A percentile compares a stretch with the other conserved stretches of the same genome.
phyloP scores from a whole-genome alignment of 2,797 vertebrate genomes.

The Pygocentrus nattereri region DNA sequence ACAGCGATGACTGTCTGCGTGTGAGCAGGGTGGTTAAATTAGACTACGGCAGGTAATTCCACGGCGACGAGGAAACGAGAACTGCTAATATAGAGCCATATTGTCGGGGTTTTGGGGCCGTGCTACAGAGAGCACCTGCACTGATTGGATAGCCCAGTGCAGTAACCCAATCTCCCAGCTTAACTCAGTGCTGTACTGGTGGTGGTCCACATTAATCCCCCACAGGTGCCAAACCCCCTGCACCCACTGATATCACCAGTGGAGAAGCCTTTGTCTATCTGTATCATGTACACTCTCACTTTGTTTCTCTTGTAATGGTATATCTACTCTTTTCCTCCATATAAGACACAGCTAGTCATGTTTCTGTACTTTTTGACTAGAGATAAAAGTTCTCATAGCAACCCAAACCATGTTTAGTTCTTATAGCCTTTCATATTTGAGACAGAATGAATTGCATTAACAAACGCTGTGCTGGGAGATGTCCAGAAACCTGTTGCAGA shows the following conservation, averaged over 20 bases:
- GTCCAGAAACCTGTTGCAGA: not conserved
- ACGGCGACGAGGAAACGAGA: slow-evolving; percentile 13
- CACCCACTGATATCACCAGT: slow-evolving; percentile 58
- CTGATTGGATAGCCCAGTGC: slow-evolving; percentile 78
- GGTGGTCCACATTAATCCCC: slow-evolving; percentile 94
- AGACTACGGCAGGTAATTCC: not conserved
- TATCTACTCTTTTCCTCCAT: not conserved
- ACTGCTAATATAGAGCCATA: slow-evolving; percentile 76
- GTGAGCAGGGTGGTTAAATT: not conserved
- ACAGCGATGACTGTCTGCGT: not conserved
- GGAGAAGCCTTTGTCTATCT: slow-evolving; percentile 31
- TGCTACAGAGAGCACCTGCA: slow-evolving; percentile 95
- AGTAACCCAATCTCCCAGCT: slow-evolving; percentile 95
- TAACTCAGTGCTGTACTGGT: slow-evolving; percentile 89
- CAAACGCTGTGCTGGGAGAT: not conserved
- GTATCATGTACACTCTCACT: slow-evolving; percentile 1
- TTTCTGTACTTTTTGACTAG: not conserved
- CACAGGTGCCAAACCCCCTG: slow-evolving; percentile 90
- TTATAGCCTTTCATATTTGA: too few relatives aligned
- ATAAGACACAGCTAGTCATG: not conserved
- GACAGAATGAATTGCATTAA: not conserved
- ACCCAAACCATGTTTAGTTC: too few relatives aligned
- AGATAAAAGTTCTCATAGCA: too few relatives aligned
- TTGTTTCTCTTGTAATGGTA: not conserved
- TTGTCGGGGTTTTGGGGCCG: slow-evolving; percentile 76